Base-by-base conservation (phyloP, 2,888 invertebrate species). In the Cephonodes hylas region DNA sequence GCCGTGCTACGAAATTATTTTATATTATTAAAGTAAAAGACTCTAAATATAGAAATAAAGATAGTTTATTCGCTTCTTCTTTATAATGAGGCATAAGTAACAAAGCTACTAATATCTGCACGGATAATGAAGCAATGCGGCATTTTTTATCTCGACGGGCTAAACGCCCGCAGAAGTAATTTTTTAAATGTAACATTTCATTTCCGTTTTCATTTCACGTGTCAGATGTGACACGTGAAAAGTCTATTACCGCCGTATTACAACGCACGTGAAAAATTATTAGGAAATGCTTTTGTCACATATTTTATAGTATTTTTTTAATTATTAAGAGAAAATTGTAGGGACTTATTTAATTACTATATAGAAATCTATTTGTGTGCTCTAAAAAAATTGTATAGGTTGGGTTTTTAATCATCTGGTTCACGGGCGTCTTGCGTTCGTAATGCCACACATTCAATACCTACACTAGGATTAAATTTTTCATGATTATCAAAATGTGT, bases 141-240 rank as follows among this genome's bases (percentile, higher is more conserved):
- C 48, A 27, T 10, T 53, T 53, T 10, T 18, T 18, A 53, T 53
- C 27, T 27, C 18, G 15, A 53, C 48, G 48, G 27, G 15, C n/a
- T 3, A 18, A 10, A 27, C 27, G 38, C 10, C 38, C 38, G 38
- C 5, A 31, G 10, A 53, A 27, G 53, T 53, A 53, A 53, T 31
- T 53, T 27, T n/a, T 53, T 53, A 10, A 31, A 18, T 53, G 18
- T 31, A 18, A 53, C 53, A 27, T 27, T 27, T 18, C 53, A 53
- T 53, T 18, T 53, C 38, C 38, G 38, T 5, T 38, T n/a, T 20
- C 27, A 18, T 1, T 27, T 53, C 18, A 53, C 27, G 8, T 18
- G 15, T 53, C 48, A 53, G 13, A 38, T 27, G 25, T 27, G 27
- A n/a, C 48, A 59, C 23, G 57, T 59, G 66, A 27, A 61, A 66